Evolutionary conservation across 2,888 invertebrate genomes (phyloP), one percentile per base, ranked within the genome.

Genomic region (Monochamus alternatus): DNA sequence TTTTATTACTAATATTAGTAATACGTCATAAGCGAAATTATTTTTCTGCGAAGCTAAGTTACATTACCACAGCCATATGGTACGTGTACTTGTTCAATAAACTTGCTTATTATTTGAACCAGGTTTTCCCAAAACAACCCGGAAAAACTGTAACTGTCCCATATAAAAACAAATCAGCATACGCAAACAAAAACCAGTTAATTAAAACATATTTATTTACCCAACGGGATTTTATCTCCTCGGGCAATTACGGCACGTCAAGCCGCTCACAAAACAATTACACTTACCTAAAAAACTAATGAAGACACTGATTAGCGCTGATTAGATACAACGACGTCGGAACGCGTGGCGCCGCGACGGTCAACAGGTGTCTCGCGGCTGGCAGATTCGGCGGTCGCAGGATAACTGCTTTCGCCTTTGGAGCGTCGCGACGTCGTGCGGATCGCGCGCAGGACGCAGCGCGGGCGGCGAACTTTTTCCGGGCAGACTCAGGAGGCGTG

Each of bases 211-310:
- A 44, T 68, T 59, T 68, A 68, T 68, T 68, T 68, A 59, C 68
- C 32, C 32, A 32, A 43, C 12, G 32, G 10, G 38, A 58, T 47
- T 60, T 69, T 69, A 60, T 69, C 69, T 59, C 8, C 47, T 10
- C 22, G 22, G 31, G 31, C 60, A 69, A 69, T 69, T 60, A 60
- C 43, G n/a, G 30, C 31, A 22, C 69, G 60, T 30, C 22, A 69
- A 30, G 12, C 60, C 32, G 32, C 32, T 69, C 47, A 51, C 69
- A 69, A 60, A 69, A 47, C 69, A 47, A 60, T 69, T 69, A 69
- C 69, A 60, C 69, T 69, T 69, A 69, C 69, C 69, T 60, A 60
- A 59, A 69, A 60, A 47, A 60, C 60, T 69, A 69, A 69, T 60
- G 69, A 60, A 69, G 59, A 69, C 69, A 47, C 47, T 32, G 58